A percentile compares a stretch with the other conserved stretches of the same genome.
phyloP scores from a whole-genome alignment of 2,113 vertebrate species.

The Microtus montanus region DNA sequence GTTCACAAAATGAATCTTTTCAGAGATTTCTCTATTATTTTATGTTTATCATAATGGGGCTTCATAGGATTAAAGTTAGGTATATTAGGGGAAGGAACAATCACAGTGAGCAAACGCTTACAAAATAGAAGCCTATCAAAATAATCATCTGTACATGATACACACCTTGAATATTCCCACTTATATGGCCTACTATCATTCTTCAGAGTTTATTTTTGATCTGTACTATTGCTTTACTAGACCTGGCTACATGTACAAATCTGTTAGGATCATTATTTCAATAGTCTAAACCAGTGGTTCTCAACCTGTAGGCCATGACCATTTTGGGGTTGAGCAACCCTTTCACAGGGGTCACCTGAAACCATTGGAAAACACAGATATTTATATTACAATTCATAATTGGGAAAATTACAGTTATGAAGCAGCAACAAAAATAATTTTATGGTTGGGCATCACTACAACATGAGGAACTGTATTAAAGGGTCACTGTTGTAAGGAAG shows the following conservation, averaged over 20 bases:
- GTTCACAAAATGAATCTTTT: background rate
- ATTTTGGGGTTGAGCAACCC: background rate
- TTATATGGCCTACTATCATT: background rate
- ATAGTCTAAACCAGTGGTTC: background rate
- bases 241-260: background rate
- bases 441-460: background rate
- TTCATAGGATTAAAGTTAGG: background rate
- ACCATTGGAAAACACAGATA: background rate
- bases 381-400: background rate
- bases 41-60: background rate
- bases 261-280: background rate
- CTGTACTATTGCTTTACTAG: background rate
- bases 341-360: background rate
- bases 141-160: background rate
- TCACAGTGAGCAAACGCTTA: background rate
- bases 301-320: background rate
- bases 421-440: background rate
- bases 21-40: background rate
- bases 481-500: background rate
- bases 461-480: background rate
- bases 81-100: background rate
- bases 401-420: background rate
- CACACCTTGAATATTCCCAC: background rate
- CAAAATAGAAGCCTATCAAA: background rate
- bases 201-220: background rate